Evolutionary conservation across 2,113 vertebrate genomes (phyloP), one percentile per base, ranked within the genome.

Genomic region (Gobiocypris rarus): DNA sequence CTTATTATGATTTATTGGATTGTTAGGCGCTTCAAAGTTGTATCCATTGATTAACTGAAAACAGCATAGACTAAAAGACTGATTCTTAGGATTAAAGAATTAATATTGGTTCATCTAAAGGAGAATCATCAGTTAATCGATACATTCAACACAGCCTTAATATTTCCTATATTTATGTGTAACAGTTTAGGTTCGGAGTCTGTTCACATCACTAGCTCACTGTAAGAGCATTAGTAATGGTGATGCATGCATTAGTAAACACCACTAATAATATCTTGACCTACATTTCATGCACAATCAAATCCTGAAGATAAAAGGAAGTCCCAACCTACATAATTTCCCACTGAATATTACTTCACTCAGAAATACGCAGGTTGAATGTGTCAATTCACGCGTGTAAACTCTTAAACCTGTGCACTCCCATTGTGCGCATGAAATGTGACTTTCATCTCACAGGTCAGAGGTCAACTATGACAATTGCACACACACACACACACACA

Each of bases 401-500:
- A 19, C 63, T 48, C 17, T 34, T 76, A 22, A 74, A 8, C 5
- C 54, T 48, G 9, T 67, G 59, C 10, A 81, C 1, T 28, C 82
- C 34, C 28, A 77, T 81, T 88, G 87, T 88, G 17, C 26, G 34
- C 9, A 54, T 77, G 28, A 61, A 41, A 73, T 11, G 24, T 58
- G 22, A 81, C 26, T 58, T 52, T 84, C 83, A 71, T 38, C 31
- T 65, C 9, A 24, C 38, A 70, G 34, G 58, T 86, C 76, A 86
- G 75, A 87, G 76, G 86, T 45, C 45, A 74, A 81, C 78, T 86
- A 82, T 84, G 34, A 84, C 69, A 75, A 90, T 38, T 3, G 34
- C 77, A 87, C 85, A 84, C 58, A n/a, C 65, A 61, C 6, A 87
- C 77, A 87, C 85, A 84, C 58, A n/a, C 65, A 61, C 6, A 87